Base-by-base conservation (phyloP, 2,888 invertebrate species). In the Dasysyrphus albostriatus region DNA sequence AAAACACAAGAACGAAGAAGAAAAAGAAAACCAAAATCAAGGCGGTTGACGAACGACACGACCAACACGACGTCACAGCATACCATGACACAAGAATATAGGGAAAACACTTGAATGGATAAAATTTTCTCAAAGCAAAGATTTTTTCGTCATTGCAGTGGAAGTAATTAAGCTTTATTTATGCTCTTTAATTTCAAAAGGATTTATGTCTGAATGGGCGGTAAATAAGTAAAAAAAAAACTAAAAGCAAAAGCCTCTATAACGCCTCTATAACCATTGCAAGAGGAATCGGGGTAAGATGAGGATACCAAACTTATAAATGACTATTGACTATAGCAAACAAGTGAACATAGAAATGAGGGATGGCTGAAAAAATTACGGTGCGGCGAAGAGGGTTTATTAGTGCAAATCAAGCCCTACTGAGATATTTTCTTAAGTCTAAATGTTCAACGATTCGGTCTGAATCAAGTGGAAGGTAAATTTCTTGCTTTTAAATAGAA, bases 91-190 rank as follows among this genome's bases (percentile, higher is more conserved):
- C 37, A 47, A 73, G 63, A 61, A 54, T 29, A 73, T 19, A 61
- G 42, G 67, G 14, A 54, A 49, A 58, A 70, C 39, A 61, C 65
- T 70, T 75, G 75, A 63, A 83, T 83, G 67, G 58, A 77, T 77
- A 82, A 59, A 79, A 73, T 65, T 29, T 19, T 77, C 73, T 76
- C 84, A 54, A 75, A 58, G 54, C 42, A 61, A 74, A 82, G 79
- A 67, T 3, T 59, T 61, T 72, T 87, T 42, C 72, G 78, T 75
- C 87, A 83, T 83, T 87, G 87, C 87, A 87, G 87, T 87, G 87
- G 79, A 83, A 87, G 87, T 83, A 87, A 87, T 87, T 87, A 87
- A 83, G 87, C 65, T 67, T 87, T 87, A 87, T 87, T 87, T 87
- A 87, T 87, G 74, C 75, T 74, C 83, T 72, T 79, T 79, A 78